These are phyloP conservation scores for Nomada flava DNA, from an alignment of 2,888 invertebrate genomes.

Conservation along the genomic window DNA sequence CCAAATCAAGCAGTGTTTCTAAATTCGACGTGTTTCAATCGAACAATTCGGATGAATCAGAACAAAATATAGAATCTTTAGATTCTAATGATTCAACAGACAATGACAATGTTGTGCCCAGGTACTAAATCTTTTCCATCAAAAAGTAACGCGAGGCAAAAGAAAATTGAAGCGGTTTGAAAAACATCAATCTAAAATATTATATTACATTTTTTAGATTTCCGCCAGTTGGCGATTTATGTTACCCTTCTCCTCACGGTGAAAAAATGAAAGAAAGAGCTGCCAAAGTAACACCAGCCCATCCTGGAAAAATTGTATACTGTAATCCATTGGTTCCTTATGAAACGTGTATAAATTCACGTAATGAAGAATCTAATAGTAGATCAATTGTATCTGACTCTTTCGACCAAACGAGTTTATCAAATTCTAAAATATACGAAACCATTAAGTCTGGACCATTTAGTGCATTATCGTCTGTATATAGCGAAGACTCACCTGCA, in stretches of 20 bases:
- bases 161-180: neutral
- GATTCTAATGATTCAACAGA: slow-evolving; percentile 24
- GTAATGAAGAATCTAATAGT: slow-evolving; percentile 40
- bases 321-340: slow-evolving; percentile 43
- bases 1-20: neutral
- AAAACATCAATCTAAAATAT: neutral
- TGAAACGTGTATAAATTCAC: slow-evolving; percentile 45
- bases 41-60: neutral
- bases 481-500: too few species aligned
- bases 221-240: slow-evolving; percentile 71
- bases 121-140: slow-evolving; percentile 5
- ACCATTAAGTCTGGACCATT: neutral
- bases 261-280: slow-evolving; percentile 35
- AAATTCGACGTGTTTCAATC: neutral
- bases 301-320: slow-evolving; percentile 68
- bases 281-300: slow-evolving; percentile 69
- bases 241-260: slow-evolving; percentile 48
- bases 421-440: neutral
- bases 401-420: neutral
- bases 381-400: neutral
- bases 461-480: neutral
- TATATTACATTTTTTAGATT: slow-evolving; percentile 58
- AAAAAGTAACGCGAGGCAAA: neutral
- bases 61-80: slow-evolving; percentile 35
- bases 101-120: slow-evolving; percentile 58